These are phyloP conservation scores for Bombus impatiens DNA, from an alignment of 1,140 invertebrate species.

Conservation along the genomic window DNA sequence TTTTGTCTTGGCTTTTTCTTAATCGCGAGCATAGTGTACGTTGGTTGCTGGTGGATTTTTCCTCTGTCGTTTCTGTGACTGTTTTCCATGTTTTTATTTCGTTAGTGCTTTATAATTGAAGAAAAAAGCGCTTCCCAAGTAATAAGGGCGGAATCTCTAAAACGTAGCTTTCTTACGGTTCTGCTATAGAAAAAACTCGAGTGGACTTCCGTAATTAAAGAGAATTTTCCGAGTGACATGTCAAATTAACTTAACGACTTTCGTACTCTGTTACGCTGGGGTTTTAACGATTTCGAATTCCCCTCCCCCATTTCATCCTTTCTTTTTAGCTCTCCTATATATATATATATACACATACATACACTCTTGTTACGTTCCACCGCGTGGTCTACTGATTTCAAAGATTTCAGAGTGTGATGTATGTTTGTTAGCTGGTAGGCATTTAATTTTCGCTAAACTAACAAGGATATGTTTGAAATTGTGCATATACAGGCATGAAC, in stretches of 20 bases:
- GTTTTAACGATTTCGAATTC: constrained; percentile 18
- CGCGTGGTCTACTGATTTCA: background rate
- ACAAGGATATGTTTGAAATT: background rate
- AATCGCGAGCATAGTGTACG: too few relatives aligned
- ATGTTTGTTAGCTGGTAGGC: background rate
- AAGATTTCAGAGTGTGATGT: background rate
- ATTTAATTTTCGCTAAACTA: constrained; percentile 4
- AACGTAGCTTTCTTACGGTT: constrained; percentile 38
- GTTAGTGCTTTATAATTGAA: constrained; percentile 27
- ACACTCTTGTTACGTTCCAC: background rate
- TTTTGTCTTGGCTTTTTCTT: background rate
- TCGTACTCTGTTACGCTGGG: constrained; percentile 30
- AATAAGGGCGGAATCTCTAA: constrained; percentile 45
- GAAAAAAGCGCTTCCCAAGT: constrained; percentile 23
- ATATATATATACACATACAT: too few relatives aligned
- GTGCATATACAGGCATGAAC: background rate
- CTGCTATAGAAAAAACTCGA: constrained; percentile 27
- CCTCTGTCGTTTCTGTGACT: constrained; percentile 3
- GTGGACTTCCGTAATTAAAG: constrained; percentile 53
- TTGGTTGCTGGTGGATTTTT: background rate
- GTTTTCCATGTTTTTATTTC: constrained; percentile 13
- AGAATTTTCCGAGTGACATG: constrained; percentile 55
- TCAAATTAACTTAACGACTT: constrained; percentile 45
- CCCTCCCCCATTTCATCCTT: background rate
- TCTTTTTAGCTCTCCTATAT: too few relatives aligned